A percentile compares a stretch with the other conserved stretches of the same genome.
Evolutionary conservation across 2,797 vertebrate genomes (phyloP).

Genomic region (Lithobates sylvaticus): DNA sequence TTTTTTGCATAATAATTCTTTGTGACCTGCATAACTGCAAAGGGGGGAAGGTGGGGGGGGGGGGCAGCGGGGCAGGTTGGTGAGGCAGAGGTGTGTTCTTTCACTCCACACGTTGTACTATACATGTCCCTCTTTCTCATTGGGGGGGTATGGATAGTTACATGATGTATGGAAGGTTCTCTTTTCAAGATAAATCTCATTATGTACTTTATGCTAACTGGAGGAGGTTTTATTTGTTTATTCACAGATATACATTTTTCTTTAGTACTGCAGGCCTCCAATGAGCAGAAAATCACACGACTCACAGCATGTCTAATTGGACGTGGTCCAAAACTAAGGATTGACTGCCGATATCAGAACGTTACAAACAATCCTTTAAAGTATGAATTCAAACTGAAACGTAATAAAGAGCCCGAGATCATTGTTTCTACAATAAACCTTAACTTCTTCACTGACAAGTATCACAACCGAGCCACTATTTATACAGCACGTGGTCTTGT

Average conservation of each 20-base stretch:
- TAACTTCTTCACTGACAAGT: conserved; percentile 52
- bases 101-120: too few species aligned
- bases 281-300: conserved; percentile 43
- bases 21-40: too few species aligned
- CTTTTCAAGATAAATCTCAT: neutral
- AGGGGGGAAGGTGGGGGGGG: too few species aligned
- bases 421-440: conserved; percentile 52
- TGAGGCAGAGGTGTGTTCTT: too few species aligned
- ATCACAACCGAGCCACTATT: conserved; percentile 52
- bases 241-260: neutral
- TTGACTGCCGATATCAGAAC: conserved; percentile 55
- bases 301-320: conserved; percentile 40
- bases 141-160: too few species aligned
- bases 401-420: conserved; percentile 42
- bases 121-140: too few species aligned
- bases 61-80: too few species aligned
- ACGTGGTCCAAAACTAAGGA: conserved; percentile 46
- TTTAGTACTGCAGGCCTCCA: conserved; percentile 39
- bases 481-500: conserved; percentile 22
- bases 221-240: too few species aligned
- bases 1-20: too few species aligned
- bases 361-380: conserved; percentile 33
- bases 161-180: neutral
- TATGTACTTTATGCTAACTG: neutral
- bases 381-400: conserved; percentile 51